These are phyloP conservation scores for Oreotrochilus melanogaster DNA, from an alignment of 2,113 vertebrate species.

Conservation along the genomic window DNA sequence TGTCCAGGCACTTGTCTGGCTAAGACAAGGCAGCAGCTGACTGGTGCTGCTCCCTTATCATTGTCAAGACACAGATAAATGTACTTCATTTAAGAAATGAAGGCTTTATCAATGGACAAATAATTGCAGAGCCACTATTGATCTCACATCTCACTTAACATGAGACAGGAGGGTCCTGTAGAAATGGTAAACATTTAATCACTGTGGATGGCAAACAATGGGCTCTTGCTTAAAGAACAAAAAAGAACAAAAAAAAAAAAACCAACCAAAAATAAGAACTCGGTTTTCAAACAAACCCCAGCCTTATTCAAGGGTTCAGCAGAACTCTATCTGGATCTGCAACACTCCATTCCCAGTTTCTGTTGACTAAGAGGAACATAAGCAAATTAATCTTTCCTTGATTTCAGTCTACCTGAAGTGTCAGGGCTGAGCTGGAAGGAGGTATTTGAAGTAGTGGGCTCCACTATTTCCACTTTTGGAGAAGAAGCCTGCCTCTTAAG, in stretches of 20 bases:
- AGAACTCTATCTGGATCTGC: background rate
- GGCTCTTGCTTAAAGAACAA: background rate
- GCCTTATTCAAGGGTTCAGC: background rate
- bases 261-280: background rate
- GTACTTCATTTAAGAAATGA: constrained; percentile 73
- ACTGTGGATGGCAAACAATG: constrained; percentile 1
- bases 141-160: constrained; percentile 69
- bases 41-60: constrained; percentile 45
- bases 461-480: background rate
- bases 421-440: background rate
- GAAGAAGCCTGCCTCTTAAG: background rate
- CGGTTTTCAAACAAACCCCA: background rate
- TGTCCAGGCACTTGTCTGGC: constrained; percentile 74
- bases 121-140: constrained; percentile 81
- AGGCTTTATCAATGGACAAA: constrained; percentile 84
- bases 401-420: background rate
- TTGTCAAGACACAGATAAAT: constrained; percentile 72
- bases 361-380: background rate
- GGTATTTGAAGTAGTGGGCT: background rate
- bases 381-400: background rate
- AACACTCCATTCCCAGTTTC: background rate
- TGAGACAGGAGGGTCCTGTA: constrained; percentile 73
- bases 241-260: background rate
- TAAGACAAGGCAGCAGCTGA: constrained; percentile 14
- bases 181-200: constrained; percentile 75